These are phyloP conservation scores for Drosophila repletoides DNA, from an alignment of 1,140 invertebrate genomes.

Conservation along the genomic window DNA sequence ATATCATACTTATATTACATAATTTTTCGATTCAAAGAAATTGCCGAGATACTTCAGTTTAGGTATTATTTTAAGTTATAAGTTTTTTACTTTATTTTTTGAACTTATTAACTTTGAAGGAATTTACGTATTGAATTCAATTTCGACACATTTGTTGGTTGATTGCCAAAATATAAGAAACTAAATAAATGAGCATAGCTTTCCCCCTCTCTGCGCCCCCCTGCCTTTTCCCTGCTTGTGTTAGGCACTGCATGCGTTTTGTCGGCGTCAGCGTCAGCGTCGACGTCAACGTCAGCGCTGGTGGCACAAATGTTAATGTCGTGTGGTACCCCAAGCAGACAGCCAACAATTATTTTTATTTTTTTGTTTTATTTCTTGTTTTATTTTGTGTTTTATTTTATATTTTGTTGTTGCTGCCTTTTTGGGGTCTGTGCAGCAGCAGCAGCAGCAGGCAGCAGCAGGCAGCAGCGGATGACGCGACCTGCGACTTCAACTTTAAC, in stretches of 20 bases:
- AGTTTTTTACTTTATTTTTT: not conserved
- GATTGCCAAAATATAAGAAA: constrained; percentile 24
- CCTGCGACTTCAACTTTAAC: constrained; percentile 29
- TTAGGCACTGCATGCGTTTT: constrained; percentile 22
- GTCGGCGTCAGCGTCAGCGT: too few relatives aligned
- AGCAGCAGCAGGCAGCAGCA: too few relatives aligned
- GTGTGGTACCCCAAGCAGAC: constrained; percentile 42
- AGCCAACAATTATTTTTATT: constrained; percentile 30
- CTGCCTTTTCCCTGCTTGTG: too few relatives aligned
- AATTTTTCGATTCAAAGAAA: too few relatives aligned
- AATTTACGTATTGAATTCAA: constrained; percentile 1
- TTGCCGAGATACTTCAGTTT: too few relatives aligned
- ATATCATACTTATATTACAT: too few relatives aligned
- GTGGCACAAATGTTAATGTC: constrained; percentile 68
- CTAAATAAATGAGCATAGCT: constrained; percentile 15
- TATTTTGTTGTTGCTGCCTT: constrained; percentile 9
- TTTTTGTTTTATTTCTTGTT: constrained; percentile 8
- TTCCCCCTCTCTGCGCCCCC: not conserved
- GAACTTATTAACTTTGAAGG: not conserved
- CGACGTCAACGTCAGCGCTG: too few relatives aligned
- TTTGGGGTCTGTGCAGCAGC: constrained; percentile 16
- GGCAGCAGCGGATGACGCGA: constrained; percentile 47
- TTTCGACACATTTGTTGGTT: constrained; percentile 22
- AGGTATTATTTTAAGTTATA: too few relatives aligned
- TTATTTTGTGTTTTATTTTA: not conserved